Percentiles rank a stretch among this genome's conserved stretches.
These are phyloP conservation scores for Chrysomela aeneicollis DNA, from an alignment of 2,888 invertebrate species.

Conservation along the genomic window DNA sequence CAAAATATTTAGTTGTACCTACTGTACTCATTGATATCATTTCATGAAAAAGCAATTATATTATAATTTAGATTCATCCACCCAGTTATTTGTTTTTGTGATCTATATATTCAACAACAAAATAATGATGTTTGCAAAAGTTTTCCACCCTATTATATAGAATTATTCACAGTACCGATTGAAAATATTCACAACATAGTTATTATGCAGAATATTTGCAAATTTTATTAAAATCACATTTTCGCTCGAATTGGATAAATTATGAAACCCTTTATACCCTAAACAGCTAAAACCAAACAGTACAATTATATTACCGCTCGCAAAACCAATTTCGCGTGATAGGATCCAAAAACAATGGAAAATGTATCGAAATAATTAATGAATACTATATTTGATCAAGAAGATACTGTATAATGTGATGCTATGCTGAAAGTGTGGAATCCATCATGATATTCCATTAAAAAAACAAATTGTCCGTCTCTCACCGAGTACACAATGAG, in stretches of 20 bases:
- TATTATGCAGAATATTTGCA: background rate
- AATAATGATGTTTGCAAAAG: background rate
- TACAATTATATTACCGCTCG: slow-evolving; percentile 6
- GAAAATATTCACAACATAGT: background rate
- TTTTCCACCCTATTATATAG: background rate
- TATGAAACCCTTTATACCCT: background rate
- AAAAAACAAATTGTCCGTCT: slow-evolving; percentile 46
- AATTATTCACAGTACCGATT: background rate
- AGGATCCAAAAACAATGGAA: slow-evolving; percentile 48
- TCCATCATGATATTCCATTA: slow-evolving; percentile 44
- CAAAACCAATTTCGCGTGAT: slow-evolving; percentile 38
- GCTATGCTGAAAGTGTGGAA: slow-evolving; percentile 53
- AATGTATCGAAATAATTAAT: slow-evolving; percentile 50
- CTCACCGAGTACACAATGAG: background rate
- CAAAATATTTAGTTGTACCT: no score
- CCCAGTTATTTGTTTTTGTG: no score
- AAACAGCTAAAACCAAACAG: slow-evolving; percentile 3
- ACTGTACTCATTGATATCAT: no score
- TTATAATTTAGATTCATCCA: no score
- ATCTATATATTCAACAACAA: no score
- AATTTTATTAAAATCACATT: background rate
- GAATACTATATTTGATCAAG: slow-evolving; percentile 53
- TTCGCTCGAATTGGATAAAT: background rate
- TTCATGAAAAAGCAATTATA: no score
- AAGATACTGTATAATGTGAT: slow-evolving; percentile 44